A percentile compares a stretch with the other conserved stretches of the same genome.
Evolutionary conservation across 2,113 vertebrate genomes (phyloP).

Genomic region (Myxocyprinus asiaticus): DNA sequence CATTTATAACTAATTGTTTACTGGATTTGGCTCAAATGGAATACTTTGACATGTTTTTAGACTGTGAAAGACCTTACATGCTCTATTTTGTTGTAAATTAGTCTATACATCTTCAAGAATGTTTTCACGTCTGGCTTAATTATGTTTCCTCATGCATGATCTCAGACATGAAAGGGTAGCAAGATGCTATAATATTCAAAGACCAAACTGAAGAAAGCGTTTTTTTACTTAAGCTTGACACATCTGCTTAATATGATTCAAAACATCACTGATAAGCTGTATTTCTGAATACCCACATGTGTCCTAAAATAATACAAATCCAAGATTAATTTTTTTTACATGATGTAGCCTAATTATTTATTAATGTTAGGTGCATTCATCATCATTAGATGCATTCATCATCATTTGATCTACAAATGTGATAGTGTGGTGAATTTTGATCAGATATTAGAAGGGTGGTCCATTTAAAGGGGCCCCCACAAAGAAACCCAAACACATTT

Average conservation of each 20-base stretch:
- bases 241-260: background rate
- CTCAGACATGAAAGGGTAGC: no score
- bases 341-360: no score
- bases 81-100: background rate
- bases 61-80: background rate
- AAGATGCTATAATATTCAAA: background rate
- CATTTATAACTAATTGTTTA: no score
- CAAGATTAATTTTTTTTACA: background rate
- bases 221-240: background rate
- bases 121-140: background rate
- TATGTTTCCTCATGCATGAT: background rate
- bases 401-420: background rate
- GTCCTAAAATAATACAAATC: background rate
- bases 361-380: no score
- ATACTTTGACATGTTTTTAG: background rate
- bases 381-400: background rate
- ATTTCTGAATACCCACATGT: background rate
- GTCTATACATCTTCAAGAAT: background rate
- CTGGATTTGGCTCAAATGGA: background rate
- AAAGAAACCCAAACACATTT: background rate
- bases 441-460: background rate
- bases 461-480: background rate
- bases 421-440: conserved; percentile 30
- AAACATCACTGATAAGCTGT: background rate
- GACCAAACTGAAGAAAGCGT: background rate